Evolutionary conservation across 2,888 invertebrate genomes (phyloP).

Genomic region (Biston betularia): DNA sequence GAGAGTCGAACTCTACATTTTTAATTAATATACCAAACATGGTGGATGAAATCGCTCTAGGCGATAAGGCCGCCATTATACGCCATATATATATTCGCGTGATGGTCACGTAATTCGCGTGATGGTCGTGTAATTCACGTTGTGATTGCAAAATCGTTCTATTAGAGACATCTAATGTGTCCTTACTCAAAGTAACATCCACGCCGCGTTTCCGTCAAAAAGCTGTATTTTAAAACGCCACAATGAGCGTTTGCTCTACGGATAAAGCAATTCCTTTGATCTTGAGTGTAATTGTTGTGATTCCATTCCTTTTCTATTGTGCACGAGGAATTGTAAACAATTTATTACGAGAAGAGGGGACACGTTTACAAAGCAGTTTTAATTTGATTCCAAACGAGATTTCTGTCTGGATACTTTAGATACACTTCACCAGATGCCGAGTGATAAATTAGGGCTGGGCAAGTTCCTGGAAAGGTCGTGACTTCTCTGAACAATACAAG

Average conservation of each 20-base stretch:
- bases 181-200: slow-evolving; percentile 28
- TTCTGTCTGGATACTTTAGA: slow-evolving; percentile 15
- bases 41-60: no score
- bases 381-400: slow-evolving; percentile 33
- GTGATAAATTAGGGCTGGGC: slow-evolving; percentile 8
- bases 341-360: slow-evolving; percentile 43
- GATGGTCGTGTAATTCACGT: no score
- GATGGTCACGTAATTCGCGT: no score
- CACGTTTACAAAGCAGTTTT: slow-evolving; percentile 45
- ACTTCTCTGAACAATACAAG: neutral
- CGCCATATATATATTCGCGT: no score
- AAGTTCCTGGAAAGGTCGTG: slow-evolving; percentile 7
- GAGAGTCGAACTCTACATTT: no score
- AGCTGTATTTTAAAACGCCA: slow-evolving; percentile 50
- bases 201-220: slow-evolving; percentile 44
- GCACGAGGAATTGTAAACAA: slow-evolving; percentile 51
- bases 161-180: no score
- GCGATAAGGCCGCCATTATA: no score
- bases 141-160: no score
- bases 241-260: slow-evolving; percentile 48
- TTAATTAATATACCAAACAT: no score
- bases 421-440: slow-evolving; percentile 4
- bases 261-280: slow-evolving; percentile 55
- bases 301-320: slow-evolving; percentile 53
- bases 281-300: slow-evolving; percentile 57